A percentile compares a stretch with the other conserved stretches of the same genome.
phyloP scores from a whole-genome alignment of 2,113 vertebrate genomes.

The Alaudala cheleensis region DNA sequence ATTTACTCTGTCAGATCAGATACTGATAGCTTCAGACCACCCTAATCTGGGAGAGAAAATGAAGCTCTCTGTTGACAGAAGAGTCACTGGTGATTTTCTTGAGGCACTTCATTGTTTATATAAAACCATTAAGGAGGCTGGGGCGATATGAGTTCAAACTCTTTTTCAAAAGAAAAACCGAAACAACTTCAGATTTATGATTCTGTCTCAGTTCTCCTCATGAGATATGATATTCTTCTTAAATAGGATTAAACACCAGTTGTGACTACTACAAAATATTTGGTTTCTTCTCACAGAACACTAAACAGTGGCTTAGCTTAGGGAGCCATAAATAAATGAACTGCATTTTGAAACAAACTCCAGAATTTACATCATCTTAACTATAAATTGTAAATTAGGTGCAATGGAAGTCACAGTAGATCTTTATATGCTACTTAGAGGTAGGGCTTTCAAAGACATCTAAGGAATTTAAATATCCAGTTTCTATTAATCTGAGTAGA shows the following conservation, averaged over 20 bases:
- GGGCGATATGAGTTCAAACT: background rate
- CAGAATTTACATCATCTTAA: constrained; percentile 29
- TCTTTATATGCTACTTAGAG: constrained; percentile 21
- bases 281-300: background rate
- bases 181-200: background rate
- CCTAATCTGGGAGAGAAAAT: constrained; percentile 69
- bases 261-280: constrained; percentile 9
- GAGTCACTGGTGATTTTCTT: constrained; percentile 61
- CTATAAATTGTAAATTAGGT: constrained; percentile 40
- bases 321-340: constrained; percentile 45
- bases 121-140: background rate
- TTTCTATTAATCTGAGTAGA: constrained; percentile 36
- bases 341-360: constrained; percentile 6
- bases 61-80: constrained; percentile 66
- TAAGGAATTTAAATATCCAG: constrained; percentile 24
- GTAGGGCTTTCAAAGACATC: constrained; percentile 17
- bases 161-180: background rate
- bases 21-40: constrained; percentile 72
- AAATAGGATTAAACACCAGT: background rate
- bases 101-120: constrained; percentile 56
- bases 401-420: constrained; percentile 16
- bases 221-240: background rate
- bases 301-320: constrained; percentile 11
- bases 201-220: background rate
- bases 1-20: constrained; percentile 76